Base-by-base conservation (phyloP, 2,888 invertebrate genomes). In the Drosophila kambysellisi region DNA sequence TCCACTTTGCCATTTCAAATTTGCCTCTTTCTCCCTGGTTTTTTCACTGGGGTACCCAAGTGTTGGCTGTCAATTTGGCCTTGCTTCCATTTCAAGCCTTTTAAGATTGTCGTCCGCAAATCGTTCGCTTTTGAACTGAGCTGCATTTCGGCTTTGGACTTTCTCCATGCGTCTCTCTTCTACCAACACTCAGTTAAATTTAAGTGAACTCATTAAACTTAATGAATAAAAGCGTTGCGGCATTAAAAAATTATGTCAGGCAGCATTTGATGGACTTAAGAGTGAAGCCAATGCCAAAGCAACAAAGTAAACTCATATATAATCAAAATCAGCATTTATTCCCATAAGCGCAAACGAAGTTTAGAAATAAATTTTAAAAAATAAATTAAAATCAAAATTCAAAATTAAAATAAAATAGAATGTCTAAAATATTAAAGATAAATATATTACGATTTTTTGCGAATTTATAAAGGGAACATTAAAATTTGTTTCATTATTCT, bases 151-250 rank as follows among this genome's bases (percentile, higher is more conserved):
- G 29, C 52, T 37, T 20, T 20, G n/a, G 9, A 15, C 8, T 33
- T 8, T 5, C 20, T 20, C 35, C 4, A 0, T 4, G 46, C 30
- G 20, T 20, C n/a, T 17, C 43, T 4, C n/a, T 50, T 29, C 33
- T 25, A 30, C 46, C 46, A 15, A 25, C 30, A 41, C 51, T 57
- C 61, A 51, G 41, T 66, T 64, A 60, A 72, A 79, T 69, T 83
- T 71, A 80, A 83, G 82, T 87, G 83, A 87, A 82, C 87, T 83
- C 85, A 85, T 85, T 85, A 87, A 85, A 80, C 72, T 78, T 85
- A 85, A 85, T 84, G 87, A 87, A 85, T 80, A 85, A 83, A 77
- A 84, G 79, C 70, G 51, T 60, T 69, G 67, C 46, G 75, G 70
- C 71, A 66, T 69, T 71, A 62, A 60, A 72, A 79, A 76, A 69